A percentile compares a stretch with the other conserved stretches of the same genome.
Evolutionary conservation across 2,888 invertebrate genomes (phyloP).

Genomic region (Cosmorhoe ocellata): DNA sequence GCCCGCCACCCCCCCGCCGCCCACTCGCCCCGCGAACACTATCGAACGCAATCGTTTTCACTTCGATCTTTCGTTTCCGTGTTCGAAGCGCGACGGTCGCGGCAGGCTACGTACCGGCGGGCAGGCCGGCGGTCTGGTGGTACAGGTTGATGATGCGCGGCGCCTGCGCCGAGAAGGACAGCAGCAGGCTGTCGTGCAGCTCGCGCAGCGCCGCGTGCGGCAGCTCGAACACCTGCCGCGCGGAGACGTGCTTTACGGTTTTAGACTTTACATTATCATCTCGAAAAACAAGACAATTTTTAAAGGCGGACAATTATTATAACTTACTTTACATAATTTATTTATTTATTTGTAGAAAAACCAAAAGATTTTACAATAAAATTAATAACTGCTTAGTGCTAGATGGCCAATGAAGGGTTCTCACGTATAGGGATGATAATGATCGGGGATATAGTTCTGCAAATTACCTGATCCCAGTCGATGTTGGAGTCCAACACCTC

Average conservation of each 20-base stretch:
- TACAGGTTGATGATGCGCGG: constrained; percentile 78
- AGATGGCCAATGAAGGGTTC: too few relatives aligned
- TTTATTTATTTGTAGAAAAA: too few relatives aligned
- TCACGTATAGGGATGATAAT: too few relatives aligned
- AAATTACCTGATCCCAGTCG: constrained; percentile 81
- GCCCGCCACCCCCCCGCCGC: constrained; percentile 32
- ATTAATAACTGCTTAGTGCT: too few relatives aligned
- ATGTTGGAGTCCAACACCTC: constrained; percentile 75
- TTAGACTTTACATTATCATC: too few relatives aligned
- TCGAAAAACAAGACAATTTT: too few relatives aligned
- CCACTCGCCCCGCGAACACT: constrained; percentile 51
- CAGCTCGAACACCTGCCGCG: constrained; percentile 75
- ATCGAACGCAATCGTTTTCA: neutral
- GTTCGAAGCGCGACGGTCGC: too few relatives aligned
- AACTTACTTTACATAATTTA: too few relatives aligned
- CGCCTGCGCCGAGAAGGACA: constrained; percentile 84
- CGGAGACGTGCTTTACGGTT: too few relatives aligned
- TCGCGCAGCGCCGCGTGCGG: constrained; percentile 74
- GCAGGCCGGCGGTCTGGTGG: constrained; percentile 62
- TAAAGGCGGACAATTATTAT: too few relatives aligned
- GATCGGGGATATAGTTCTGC: constrained; percentile 18
- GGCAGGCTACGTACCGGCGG: constrained; percentile 59
- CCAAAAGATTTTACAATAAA: too few relatives aligned
- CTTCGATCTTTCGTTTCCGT: too few relatives aligned
- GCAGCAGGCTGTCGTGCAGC: constrained; percentile 83